Conservation (phyloP, 2,888 invertebrate genomes). For the Leucoptera coffeella region DNA sequence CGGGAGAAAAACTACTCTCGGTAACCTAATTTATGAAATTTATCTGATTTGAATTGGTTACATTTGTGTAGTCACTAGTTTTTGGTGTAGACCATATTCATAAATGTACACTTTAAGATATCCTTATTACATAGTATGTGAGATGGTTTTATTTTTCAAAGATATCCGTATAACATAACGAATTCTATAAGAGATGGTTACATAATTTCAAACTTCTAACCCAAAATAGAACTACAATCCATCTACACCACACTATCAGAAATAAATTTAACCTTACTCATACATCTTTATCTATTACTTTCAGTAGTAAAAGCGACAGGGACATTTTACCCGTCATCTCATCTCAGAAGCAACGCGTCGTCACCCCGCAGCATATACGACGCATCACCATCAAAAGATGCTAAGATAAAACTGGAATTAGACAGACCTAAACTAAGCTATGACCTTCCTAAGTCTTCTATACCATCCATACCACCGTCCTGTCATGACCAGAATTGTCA, state of each 20-base stretch:
- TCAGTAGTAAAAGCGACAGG: conserved; percentile 90
- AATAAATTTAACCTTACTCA: neutral
- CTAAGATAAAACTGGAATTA: conserved; percentile 27
- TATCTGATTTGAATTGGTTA: too few species aligned
- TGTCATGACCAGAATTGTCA: conserved; percentile 52
- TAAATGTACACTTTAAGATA: too few species aligned
- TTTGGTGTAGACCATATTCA: too few species aligned
- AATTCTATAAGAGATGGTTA: too few species aligned
- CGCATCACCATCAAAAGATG: conserved; percentile 46
- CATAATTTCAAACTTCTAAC: too few species aligned
- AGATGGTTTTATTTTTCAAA: neutral
- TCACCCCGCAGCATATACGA: conserved; percentile 51
- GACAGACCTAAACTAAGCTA: conserved; percentile 22
- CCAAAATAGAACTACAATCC: too few species aligned
- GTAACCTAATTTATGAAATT: too few species aligned
- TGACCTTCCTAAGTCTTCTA: conserved; percentile 24
- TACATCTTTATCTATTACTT: conserved; percentile 22
- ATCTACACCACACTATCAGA: too few species aligned
- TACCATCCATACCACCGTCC: conserved; percentile 49
- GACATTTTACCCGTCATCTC: conserved; percentile 83
- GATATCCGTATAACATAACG: too few species aligned
- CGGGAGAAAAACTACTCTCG: too few species aligned
- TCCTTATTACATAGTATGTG: neutral
- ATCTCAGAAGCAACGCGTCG: conserved; percentile 48
- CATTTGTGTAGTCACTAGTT: too few species aligned